phyloP scores from a whole-genome alignment of 2,797 vertebrate species.

The Manis pentadactyla region DNA sequence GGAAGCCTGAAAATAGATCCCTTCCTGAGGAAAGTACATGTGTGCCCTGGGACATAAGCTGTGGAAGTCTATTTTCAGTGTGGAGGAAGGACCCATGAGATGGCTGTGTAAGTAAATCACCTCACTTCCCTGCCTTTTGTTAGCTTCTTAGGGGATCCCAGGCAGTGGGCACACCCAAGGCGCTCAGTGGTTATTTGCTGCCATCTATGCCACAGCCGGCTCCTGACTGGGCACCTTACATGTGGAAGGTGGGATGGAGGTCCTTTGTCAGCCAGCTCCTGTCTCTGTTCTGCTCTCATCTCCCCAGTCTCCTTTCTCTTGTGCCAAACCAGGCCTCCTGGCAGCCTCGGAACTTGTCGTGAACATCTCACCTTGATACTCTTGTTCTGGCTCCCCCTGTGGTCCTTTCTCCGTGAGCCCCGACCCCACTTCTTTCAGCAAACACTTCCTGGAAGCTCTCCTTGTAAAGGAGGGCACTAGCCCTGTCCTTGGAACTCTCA shows the following conservation, averaged over 20 bases:
- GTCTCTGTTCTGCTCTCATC: background rate
- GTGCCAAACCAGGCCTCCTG: background rate
- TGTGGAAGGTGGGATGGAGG: background rate
- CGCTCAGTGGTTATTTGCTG: background rate
- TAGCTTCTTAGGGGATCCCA: background rate
- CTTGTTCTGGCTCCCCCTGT: background rate
- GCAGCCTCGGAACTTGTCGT: background rate
- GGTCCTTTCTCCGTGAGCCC: background rate
- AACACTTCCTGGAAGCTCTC: background rate
- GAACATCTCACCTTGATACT: background rate
- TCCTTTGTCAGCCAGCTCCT: background rate
- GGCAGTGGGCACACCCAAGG: background rate
- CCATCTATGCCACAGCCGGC: background rate
- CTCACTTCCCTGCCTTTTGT: background rate
- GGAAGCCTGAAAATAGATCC: background rate
- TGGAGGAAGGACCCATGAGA: background rate
- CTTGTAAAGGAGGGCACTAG: background rate
- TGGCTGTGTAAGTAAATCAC: background rate
- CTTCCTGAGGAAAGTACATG: background rate
- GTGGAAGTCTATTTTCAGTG: background rate
- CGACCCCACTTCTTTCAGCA: background rate
- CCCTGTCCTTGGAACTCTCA: too few relatives aligned
- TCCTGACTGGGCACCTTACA: background rate
- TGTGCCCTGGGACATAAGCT: background rate
- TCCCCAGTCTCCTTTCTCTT: background rate